Base-by-base conservation (phyloP, 1,140 invertebrate genomes). In the Zelostemma sp. region DNA sequence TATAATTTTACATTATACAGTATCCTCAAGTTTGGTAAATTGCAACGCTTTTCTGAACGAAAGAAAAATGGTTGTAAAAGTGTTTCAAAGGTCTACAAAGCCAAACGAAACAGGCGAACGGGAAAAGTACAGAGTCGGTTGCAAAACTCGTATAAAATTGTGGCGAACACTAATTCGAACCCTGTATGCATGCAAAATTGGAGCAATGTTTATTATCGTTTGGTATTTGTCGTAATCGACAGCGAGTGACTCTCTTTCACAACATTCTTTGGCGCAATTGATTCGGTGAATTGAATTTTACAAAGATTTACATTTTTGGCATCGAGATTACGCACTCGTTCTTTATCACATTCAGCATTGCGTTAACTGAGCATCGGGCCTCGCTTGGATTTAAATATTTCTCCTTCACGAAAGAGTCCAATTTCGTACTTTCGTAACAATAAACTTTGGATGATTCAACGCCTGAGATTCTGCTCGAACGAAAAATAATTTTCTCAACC, bases 1-100 rank as follows among this genome's bases (percentile, higher is more conserved):
- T 28, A 51, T 40, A 61, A 64, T 59, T 61, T 54, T 40, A 61
- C 53, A 41, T 56, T 25, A 33, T 48, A 57, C 51, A 40, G 48
- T 46, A 21, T 21, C 11, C 31, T 62, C 49, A 28, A 35, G 35
- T 38, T 38, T 25, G 31, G 6, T 28, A 57, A 46, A 14, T 18
- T 21, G 19, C 19, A 54, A 55, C n/a, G 18, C 6, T 38, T n/a
- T 47, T 47, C 38, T 4, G 15, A 8, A 28, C 12, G 25, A 1
- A 9, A 19, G 28, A 1, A 21, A 35, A 1, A 54, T 15, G 14
- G 21, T 8, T 25, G 8, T 25, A 25, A 31, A 54, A 54, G 46
- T 48, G 38, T 47, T 47, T 61, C 35, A 45, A 45, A 43, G 47
- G 12, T 15, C 15, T 53, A 60, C n/a, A 45, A 60, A 60, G 25